Conservation (phyloP, 1,140 invertebrate genomes). For the Ceratosolen solmsi region DNA sequence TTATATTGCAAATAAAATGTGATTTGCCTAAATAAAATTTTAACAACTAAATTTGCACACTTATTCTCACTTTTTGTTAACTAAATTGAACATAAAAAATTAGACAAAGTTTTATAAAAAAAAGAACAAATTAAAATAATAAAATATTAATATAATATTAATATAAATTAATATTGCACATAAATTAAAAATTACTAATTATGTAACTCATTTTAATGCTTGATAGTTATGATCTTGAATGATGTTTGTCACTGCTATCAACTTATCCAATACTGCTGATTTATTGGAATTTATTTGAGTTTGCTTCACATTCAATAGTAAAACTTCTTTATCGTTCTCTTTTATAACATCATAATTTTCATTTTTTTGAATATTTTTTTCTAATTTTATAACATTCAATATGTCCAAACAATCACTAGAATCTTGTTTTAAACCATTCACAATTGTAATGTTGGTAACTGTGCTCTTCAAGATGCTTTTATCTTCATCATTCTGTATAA, state of each 20-base stretch:
- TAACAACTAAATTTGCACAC: slow-evolving; percentile 34
- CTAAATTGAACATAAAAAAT: slow-evolving; percentile 17
- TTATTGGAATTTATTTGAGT: slow-evolving; percentile 35
- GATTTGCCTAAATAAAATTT: slow-evolving; percentile 20
- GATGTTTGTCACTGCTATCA: slow-evolving; percentile 20
- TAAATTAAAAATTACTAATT: slow-evolving; percentile 39
- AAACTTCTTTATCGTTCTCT: slow-evolving; percentile 21
- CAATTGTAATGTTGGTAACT: slow-evolving; percentile 30
- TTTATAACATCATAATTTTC: slow-evolving; percentile 34
- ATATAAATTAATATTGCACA: slow-evolving; percentile 29
- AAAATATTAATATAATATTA: slow-evolving; percentile 27
- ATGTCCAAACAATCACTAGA: slow-evolving; percentile 46
- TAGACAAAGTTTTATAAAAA: neutral
- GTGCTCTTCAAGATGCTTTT: slow-evolving; percentile 46
- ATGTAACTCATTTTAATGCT: slow-evolving; percentile 41
- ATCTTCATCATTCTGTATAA: slow-evolving; percentile 36
- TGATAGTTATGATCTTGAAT: slow-evolving; percentile 51
- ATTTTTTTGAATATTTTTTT: slow-evolving; percentile 43
- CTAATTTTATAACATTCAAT: slow-evolving; percentile 30
- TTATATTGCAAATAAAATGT: slow-evolving; percentile 24
- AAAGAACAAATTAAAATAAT: too few species aligned
- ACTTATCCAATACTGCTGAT: slow-evolving; percentile 38
- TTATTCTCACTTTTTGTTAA: slow-evolving; percentile 32
- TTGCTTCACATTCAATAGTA: slow-evolving; percentile 30
- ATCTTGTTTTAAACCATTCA: slow-evolving; percentile 42